A percentile compares a stretch with the other conserved stretches of the same genome.
phyloP scores from a whole-genome alignment of 1,140 invertebrate genomes.

The Cotesia typhae region DNA sequence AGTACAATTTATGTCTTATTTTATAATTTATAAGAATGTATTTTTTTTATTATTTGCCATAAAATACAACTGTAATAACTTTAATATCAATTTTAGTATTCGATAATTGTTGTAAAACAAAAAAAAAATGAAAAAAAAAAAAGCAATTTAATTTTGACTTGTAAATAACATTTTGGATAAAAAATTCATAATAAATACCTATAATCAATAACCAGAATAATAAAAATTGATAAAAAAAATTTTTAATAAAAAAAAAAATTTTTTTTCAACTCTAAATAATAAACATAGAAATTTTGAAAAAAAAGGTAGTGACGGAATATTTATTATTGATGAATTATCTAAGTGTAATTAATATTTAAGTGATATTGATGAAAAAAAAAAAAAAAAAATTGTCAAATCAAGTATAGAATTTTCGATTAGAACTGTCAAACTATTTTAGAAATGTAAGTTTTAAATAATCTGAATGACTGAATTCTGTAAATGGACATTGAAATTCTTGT shows the following conservation, averaged over 20 bases:
- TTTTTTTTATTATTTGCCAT: too few species aligned
- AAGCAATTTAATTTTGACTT: too few species aligned
- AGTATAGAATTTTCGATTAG: slow-evolving; percentile 28
- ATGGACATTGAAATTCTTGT: slow-evolving; percentile 10
- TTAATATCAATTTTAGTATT: too few species aligned
- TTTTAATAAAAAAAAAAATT: not conserved
- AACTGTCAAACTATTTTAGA: slow-evolving; percentile 24
- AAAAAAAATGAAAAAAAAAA: too few species aligned
- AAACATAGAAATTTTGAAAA: slow-evolving; percentile 13
- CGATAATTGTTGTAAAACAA: too few species aligned
- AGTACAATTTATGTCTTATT: not conserved
- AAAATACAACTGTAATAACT: too few species aligned
- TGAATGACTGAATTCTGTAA: slow-evolving; percentile 34
- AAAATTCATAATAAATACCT: too few species aligned
- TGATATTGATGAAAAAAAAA: slow-evolving; percentile 28
- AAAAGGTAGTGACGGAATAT: slow-evolving; percentile 41
- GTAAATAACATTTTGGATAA: too few species aligned
- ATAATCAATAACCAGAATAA: too few species aligned
- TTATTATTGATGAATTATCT: slow-evolving; percentile 48
- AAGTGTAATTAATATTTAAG: slow-evolving; percentile 49
- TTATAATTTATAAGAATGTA: too few species aligned
- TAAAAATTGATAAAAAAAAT: too few species aligned
- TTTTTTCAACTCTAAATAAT: not conserved
- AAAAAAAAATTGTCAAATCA: slow-evolving; percentile 16
- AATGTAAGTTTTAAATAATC: slow-evolving; percentile 30